Evolutionary conservation across 2,888 invertebrate genomes (phyloP).

Genomic region (Bimastos eiseni): DNA sequence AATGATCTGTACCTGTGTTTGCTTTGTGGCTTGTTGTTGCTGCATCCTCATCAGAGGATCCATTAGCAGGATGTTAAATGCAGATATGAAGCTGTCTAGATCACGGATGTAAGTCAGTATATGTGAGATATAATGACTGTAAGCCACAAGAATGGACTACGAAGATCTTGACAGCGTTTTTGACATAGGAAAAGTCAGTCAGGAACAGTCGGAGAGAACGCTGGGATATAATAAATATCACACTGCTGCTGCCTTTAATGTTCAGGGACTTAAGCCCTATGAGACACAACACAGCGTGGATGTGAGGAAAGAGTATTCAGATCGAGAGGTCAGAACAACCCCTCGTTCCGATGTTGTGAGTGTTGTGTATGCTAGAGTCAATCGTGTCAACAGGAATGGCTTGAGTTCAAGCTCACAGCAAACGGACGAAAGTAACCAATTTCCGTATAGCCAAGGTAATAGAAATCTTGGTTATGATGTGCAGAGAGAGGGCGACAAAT

Average conservation of each 20-base stretch:
- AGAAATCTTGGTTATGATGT: not conserved
- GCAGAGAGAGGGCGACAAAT: not conserved
- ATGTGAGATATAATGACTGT: not conserved
- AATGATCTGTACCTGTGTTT: not conserved
- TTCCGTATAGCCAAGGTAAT: not conserved
- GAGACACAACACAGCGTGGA: not conserved
- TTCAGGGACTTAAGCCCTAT: not conserved
- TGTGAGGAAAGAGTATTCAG: not conserved
- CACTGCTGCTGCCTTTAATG: not conserved
- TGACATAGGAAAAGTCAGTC: not conserved
- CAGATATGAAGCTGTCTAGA: not conserved
- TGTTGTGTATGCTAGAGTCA: not conserved
- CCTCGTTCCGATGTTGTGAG: not conserved
- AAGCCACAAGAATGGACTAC: not conserved
- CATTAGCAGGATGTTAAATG: not conserved
- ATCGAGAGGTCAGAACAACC: not conserved
- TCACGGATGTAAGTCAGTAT: not conserved
- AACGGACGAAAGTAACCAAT: not conserved
- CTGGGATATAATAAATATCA: not conserved
- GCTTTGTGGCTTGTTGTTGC: not conserved
- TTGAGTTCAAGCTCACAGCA: not conserved
- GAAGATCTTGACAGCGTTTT: conserved; percentile 2
- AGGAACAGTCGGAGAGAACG: not conserved
- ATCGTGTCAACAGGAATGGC: not conserved
- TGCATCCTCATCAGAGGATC: too few relatives aligned